Evolutionary conservation across 2,888 invertebrate genomes (phyloP), one percentile per base, ranked within the genome.

Genomic region (Adelphocoris suturalis): DNA sequence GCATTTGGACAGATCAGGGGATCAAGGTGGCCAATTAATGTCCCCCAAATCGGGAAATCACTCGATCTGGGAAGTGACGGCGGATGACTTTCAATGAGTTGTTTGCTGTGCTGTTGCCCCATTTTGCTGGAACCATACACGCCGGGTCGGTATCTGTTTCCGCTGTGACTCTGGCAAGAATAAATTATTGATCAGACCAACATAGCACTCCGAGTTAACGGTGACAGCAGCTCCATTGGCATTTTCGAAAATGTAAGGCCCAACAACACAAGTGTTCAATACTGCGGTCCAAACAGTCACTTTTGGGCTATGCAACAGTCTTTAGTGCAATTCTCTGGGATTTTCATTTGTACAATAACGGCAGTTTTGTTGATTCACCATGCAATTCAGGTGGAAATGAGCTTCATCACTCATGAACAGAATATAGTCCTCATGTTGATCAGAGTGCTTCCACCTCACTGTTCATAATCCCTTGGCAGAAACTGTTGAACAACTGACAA

Each of bases 171-270:
- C 48, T 46, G 81, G 81, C 19, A 46, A 3, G 12, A 46, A 47
- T 7, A 81, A 81, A n/a, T 47, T 46, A 11, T 37, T 23, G n/a
- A 81, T 27, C 92, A 92, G 92, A 90, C 92, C 89, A 82, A 91
- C 76, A 91, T 92, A 92, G n/a, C 91, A 91, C 90, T 91, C 91
- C 52, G 92, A 92, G 91, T 90, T 92, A 47, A 92, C 92, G 19
- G 92, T 92, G 27, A 92, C 92, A 90, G 91, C 91, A 76, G 88
- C 89, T 37, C 91, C 92, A n/a, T n/a, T n/a, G 91, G 92, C 91
- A 91, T 92, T 92, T 90, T 92, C 91, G 90, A 92, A 92, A 91
- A 93, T 92, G 52, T 90, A 92, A 68, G 92, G 92, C 81, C 92
- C 92, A 89, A 91, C 68, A 80, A 91, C 87, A 7, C 90, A 91